phyloP scores from a whole-genome alignment of 2,888 invertebrate genomes.

The Brenthis ino region DNA sequence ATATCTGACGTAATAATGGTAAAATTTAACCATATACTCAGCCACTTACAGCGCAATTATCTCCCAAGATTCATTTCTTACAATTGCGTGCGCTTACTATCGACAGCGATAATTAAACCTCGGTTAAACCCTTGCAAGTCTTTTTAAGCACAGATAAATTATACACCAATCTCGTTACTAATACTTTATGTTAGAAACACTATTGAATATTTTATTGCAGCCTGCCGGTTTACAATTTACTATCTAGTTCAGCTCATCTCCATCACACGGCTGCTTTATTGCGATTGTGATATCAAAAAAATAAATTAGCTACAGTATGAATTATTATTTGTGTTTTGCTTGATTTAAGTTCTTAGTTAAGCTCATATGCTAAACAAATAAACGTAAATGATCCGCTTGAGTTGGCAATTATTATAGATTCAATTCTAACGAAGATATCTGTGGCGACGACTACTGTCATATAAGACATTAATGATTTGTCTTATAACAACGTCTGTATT shows the following conservation, averaged over 20 bases:
- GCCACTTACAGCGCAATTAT: conserved; percentile 37
- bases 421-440: not conserved
- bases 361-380: conserved; percentile 4
- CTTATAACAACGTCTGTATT: not conserved
- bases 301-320: conserved; percentile 13
- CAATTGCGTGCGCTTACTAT: conserved; percentile 43
- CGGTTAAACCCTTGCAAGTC: conserved; percentile 38
- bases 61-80: conserved; percentile 42
- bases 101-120: conserved; percentile 44
- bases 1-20: conserved; percentile 8
- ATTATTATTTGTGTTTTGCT: conserved; percentile 1
- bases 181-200: conserved; percentile 34
- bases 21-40: conserved; percentile 24
- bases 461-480: not conserved
- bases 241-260: conserved; percentile 31
- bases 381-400: not conserved
- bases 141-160: conserved; percentile 39
- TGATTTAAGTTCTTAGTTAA: not conserved
- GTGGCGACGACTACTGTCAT: conserved; percentile 13
- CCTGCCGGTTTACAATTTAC: conserved; percentile 29
- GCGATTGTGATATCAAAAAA: conserved; percentile 17
- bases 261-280: conserved; percentile 28
- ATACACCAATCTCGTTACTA: conserved; percentile 31
- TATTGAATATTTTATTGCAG: conserved; percentile 37
- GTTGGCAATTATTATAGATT: not conserved